phyloP scores from a whole-genome alignment of 2,113 vertebrate species.

The Ginglymostoma cirratum region DNA sequence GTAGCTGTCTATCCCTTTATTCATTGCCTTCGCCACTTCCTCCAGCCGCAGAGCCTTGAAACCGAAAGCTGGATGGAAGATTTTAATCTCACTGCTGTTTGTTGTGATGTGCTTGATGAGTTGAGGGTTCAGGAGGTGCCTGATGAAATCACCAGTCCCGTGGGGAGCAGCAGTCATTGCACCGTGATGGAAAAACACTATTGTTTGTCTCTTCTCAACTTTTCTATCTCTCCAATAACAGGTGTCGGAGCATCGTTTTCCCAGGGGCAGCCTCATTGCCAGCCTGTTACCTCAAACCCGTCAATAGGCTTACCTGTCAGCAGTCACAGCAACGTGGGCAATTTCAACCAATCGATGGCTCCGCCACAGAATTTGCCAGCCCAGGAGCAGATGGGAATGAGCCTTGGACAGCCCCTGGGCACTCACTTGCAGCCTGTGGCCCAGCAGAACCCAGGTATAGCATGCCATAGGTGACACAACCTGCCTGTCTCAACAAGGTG shows the following conservation, averaged over 20 bases:
- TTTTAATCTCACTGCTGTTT: background rate
- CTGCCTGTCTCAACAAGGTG: background rate
- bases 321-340: constrained; percentile 15
- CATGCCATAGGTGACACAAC: background rate
- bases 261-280: constrained; percentile 13
- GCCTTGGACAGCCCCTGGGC: background rate
- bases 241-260: background rate
- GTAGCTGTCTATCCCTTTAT: background rate
- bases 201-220: background rate
- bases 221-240: background rate
- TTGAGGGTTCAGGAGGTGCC: background rate
- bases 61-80: background rate
- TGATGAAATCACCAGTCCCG: background rate
- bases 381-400: background rate
- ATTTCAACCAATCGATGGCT: background rate
- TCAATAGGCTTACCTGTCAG: background rate
- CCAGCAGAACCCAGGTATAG: background rate
- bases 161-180: background rate
- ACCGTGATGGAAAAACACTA: background rate
- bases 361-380: background rate
- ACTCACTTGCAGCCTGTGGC: background rate
- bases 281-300: background rate
- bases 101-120: background rate
- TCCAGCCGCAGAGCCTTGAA: background rate
- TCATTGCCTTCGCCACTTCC: no score